These are phyloP conservation scores for Oryzias celebensis DNA, from an alignment of 2,113 vertebrate species.

Conservation along the genomic window DNA sequence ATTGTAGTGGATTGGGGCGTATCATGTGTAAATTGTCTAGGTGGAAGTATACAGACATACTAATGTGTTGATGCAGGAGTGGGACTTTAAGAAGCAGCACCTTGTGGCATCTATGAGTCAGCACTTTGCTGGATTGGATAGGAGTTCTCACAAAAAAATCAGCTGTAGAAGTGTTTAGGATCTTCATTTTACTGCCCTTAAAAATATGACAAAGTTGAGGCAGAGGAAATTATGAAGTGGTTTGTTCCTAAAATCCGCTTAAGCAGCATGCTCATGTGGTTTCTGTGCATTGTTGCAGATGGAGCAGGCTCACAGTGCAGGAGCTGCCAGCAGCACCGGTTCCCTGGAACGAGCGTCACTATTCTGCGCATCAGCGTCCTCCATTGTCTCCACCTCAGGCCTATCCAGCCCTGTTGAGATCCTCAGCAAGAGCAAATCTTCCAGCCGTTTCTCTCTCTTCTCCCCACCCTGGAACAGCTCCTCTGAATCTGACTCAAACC, in stretches of 20 bases:
- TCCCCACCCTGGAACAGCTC: conserved; percentile 71
- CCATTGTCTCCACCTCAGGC: conserved; percentile 45
- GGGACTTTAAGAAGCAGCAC: too few relatives aligned
- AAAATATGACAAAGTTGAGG: too few relatives aligned
- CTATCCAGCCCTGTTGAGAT: conserved; percentile 68
- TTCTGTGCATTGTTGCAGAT: conserved; percentile 61
- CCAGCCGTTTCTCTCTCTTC: conserved; percentile 78
- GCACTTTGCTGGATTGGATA: too few relatives aligned
- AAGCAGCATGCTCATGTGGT: neutral
- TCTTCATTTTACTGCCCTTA: too few relatives aligned
- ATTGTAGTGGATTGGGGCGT: too few relatives aligned
- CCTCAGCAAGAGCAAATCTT: conserved; percentile 73
- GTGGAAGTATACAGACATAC: too few relatives aligned
- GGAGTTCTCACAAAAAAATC: too few relatives aligned
- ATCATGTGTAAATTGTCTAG: too few relatives aligned
- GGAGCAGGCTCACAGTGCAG: conserved; percentile 78
- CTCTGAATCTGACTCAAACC: conserved; percentile 76
- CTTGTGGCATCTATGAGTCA: too few relatives aligned
- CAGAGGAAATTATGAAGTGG: neutral
- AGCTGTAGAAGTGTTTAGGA: too few relatives aligned
- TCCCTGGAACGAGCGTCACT: conserved; percentile 74
- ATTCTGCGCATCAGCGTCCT: conserved; percentile 72
- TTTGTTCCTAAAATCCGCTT: neutral
- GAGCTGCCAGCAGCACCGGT: conserved; percentile 72
- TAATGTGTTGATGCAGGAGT: too few relatives aligned